Evolutionary conservation across 2,888 invertebrate species (phyloP).

Genomic region (Eulithis prunata): DNA sequence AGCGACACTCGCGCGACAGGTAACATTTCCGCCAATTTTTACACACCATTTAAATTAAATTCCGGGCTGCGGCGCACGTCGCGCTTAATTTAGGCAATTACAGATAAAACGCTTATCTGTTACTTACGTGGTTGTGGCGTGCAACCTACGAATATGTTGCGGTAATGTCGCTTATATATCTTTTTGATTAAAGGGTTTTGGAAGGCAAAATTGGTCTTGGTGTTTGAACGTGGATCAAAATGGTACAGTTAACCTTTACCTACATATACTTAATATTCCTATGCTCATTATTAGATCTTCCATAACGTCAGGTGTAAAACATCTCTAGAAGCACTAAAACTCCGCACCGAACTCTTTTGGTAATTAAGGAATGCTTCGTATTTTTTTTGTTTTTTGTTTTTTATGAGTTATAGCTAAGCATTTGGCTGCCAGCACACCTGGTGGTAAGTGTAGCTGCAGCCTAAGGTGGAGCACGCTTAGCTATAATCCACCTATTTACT

Average conservation of each 20-base stretch:
- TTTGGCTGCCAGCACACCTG: too few species aligned
- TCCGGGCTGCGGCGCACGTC: conserved; percentile 52
- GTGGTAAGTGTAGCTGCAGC: too few species aligned
- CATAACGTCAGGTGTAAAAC: too few species aligned
- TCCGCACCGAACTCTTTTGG: too few species aligned
- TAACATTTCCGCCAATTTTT: conserved; percentile 73
- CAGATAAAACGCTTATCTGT: conserved; percentile 67
- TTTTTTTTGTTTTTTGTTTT: not conserved
- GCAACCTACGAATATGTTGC: conserved; percentile 25
- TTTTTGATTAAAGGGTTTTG: conserved; percentile 6
- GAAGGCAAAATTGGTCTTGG: not conserved
- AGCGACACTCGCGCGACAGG: conserved; percentile 60
- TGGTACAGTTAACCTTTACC: too few species aligned
- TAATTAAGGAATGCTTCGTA: too few species aligned
- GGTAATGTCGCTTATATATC: conserved; percentile 30
- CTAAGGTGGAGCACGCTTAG: too few species aligned
- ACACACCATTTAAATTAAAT: conserved; percentile 79
- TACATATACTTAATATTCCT: too few species aligned
- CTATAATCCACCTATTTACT: too few species aligned
- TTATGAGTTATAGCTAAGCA: too few species aligned
- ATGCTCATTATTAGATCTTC: too few species aligned
- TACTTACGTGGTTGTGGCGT: conserved; percentile 55
- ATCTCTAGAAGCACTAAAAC: too few species aligned
- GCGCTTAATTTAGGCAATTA: conserved; percentile 75
- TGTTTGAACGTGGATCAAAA: not conserved